Base-by-base conservation (phyloP, 2,797 vertebrate genomes). In the Sebastolobus alascanus region DNA sequence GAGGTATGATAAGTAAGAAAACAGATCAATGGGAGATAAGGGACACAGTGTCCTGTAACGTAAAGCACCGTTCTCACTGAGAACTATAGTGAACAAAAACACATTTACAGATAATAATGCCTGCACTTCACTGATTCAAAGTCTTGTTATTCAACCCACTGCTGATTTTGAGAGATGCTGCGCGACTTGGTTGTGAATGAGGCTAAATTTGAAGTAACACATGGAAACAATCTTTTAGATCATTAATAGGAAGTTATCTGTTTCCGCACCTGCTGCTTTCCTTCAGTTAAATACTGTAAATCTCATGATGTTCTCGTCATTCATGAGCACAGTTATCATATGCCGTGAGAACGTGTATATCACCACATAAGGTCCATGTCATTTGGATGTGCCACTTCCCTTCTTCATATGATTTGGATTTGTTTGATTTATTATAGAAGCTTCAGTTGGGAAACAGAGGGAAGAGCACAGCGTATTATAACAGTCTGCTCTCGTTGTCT, bases 1-100 rank as follows among this genome's bases (percentile, higher is more conserved):
- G 73, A 81, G 27, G 16, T 68, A 55, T 40, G 68, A 63, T 55
- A 66, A 68, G 71, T 78, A 75, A 63, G 10, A 80, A 76, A 82
- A 74, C 27, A 61, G 11, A 79, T 68, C 27, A 60, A 12, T 56
- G 22, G 46, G 29, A 72, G 38, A 69, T 73, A 65, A 81, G 22
- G n/a, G 59, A 52, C 61, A 43, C 1, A 33, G 76, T 74, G 71
- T 89, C 89, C 72, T 73, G 64, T 80, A 88, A 84, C 75, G 22
- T 40, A 92, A 88, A 83, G 71, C 69, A 79, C 31, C 85, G 90
- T 95, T 96, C 96, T 96, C 95, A 95, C 87, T 92, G 95, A 96
- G 95, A 96, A 95, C 94, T 87, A 83, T 86, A 89, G 75, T 65
- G 55, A 89, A 90, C 29, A 79, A 70, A 81, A 74, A 79, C 33